These are phyloP conservation scores for Semibalanus balanoides DNA, from an alignment of 1,140 invertebrate genomes.

Conservation along the genomic window DNA sequence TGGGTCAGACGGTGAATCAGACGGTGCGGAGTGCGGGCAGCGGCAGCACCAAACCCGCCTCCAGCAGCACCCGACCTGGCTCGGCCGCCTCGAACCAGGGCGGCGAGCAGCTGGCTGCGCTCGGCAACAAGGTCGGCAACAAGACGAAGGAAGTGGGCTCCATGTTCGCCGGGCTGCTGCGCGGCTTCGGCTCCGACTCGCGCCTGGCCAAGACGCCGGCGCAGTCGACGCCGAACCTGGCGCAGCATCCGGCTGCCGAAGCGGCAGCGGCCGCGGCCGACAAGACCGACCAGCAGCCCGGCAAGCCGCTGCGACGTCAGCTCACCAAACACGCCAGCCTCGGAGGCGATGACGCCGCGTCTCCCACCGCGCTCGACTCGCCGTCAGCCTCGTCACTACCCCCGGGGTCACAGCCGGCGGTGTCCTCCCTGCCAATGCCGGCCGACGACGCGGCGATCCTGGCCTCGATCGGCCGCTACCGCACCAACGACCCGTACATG, in stretches of 20 bases:
- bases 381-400: no score
- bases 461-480: slow-evolving; percentile 2
- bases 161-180: background rate
- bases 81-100: background rate
- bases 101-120: background rate
- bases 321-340: no score
- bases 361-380: no score
- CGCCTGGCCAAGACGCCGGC: background rate
- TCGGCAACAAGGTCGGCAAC: background rate
- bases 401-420: no score
- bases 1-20: background rate
- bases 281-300: no score
- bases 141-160: slow-evolving; percentile 1
- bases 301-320: no score
- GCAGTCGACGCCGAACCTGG: background rate
- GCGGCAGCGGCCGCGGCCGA: no score
- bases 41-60: no score
- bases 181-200: background rate
- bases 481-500: background rate
- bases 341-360: no score
- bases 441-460: background rate
- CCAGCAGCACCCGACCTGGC: background rate
- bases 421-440: background rate
- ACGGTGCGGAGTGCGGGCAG: background rate
- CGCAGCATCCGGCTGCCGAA: no score